Conservation (phyloP, 2,797 vertebrate species). For the Sandelia bainsii region DNA sequence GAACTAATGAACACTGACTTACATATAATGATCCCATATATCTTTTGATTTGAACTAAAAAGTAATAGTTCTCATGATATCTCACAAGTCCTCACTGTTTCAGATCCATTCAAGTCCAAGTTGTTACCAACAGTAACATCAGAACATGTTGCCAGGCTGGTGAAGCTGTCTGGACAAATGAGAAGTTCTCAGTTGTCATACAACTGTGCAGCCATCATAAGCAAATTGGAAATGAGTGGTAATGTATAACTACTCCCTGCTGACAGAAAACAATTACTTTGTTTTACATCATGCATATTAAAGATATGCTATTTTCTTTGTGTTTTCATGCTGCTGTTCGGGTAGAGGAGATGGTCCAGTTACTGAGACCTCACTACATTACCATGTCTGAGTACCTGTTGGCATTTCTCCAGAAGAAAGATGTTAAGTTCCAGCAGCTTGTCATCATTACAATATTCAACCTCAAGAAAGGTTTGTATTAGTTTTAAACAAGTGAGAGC, state of each 20-base stretch:
- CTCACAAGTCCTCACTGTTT: constrained; percentile 16
- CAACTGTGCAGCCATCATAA: constrained; percentile 65
- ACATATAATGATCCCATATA: neutral
- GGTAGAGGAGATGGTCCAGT: constrained; percentile 25
- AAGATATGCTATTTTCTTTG: neutral
- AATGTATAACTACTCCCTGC: neutral
- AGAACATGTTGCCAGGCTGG: constrained; percentile 64
- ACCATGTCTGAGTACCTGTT: constrained; percentile 54
- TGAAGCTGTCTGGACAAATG: constrained; percentile 54
- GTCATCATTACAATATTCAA: constrained; percentile 56
- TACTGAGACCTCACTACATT: constrained; percentile 65
- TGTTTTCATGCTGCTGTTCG: neutral
- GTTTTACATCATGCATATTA: neutral
- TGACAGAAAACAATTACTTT: neutral
- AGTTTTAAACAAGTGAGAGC: neutral
- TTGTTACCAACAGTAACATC: constrained; percentile 50
- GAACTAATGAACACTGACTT: neutral
- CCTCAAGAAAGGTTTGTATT: constrained; percentile 69
- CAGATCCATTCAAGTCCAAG: constrained; percentile 55
- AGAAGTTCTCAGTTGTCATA: constrained; percentile 58
- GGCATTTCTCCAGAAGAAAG: constrained; percentile 62
- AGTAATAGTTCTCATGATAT: neutral
- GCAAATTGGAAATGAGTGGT: constrained; percentile 72
- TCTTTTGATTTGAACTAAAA: neutral
- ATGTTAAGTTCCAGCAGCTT: constrained; percentile 73